A percentile compares a stretch with the other conserved stretches of the same genome.
These are phyloP conservation scores for Myiozetetes cayanensis DNA, from an alignment of 2,113 vertebrate species.

Conservation along the genomic window DNA sequence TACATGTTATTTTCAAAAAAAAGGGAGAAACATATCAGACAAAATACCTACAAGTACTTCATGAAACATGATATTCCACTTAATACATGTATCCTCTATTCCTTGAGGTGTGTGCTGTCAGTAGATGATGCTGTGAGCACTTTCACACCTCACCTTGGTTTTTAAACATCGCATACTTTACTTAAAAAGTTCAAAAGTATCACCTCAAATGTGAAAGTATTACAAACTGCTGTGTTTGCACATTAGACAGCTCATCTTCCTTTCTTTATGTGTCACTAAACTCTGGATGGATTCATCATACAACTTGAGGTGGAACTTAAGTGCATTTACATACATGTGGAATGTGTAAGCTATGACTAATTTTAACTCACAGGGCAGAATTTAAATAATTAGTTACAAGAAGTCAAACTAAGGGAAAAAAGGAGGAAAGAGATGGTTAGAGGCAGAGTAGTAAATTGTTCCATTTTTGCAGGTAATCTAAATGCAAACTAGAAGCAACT, in stretches of 20 bases:
- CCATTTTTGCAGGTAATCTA: slow-evolving; percentile 99
- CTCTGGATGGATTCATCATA: slow-evolving; percentile 70
- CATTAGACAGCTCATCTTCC: slow-evolving; percentile 37
- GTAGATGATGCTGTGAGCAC: neutral
- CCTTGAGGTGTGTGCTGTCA: neutral
- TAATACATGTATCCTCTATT: neutral
- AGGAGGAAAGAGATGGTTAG: slow-evolving; percentile 95
- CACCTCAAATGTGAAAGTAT: slow-evolving; percentile 49
- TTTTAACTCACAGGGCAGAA: slow-evolving; percentile 95
- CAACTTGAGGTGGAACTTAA: slow-evolving; percentile 74
- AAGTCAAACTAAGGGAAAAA: slow-evolving; percentile 92
- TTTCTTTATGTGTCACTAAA: slow-evolving; percentile 61
- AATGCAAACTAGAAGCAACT: slow-evolving; percentile 99
- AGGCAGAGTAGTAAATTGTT: slow-evolving; percentile 99
- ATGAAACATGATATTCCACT: neutral
- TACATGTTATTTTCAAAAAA: neutral
- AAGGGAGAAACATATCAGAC: neutral
- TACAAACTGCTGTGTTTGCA: slow-evolving; percentile 57
- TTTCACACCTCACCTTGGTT: slow-evolving; percentile 42
- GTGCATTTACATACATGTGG: slow-evolving; percentile 81
- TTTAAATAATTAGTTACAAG: slow-evolving; percentile 95
- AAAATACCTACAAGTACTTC: slow-evolving; percentile 10
- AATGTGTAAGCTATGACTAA: slow-evolving; percentile 80
- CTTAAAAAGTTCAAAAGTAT: slow-evolving; percentile 69
- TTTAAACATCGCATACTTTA: slow-evolving; percentile 50